Evolutionary conservation across 2,113 vertebrate species (phyloP), one percentile per base, ranked within the genome.

Genomic region (Rhombomys opimus): DNA sequence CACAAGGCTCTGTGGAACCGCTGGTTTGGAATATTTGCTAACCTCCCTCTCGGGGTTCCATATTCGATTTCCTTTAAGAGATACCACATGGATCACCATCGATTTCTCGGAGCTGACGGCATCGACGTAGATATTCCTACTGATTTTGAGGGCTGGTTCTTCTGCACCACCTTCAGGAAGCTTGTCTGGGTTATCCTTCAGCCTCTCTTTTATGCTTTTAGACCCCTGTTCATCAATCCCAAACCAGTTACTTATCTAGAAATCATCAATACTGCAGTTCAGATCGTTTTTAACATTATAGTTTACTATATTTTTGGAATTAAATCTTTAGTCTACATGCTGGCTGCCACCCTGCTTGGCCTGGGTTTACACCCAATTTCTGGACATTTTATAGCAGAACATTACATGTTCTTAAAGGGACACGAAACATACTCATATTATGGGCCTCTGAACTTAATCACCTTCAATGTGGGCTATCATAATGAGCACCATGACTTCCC

Each of bases 351-450:
- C 22, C 63, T 99, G 96, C 97, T 99, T 94, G 99, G 99, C 38
- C 99, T 99, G 98, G 99, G 99, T 22, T 97, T 99, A 87, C 99
- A 99, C 95, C 99, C 99, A 0, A 99, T 99, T 97, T 99, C 99
- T 0, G 99, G 99, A 92, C 99, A 99, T 98, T 99, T 99, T 97
- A 99, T 99, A 95, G 99, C 99, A 1, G 99, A 99, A 97, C 99
- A 99, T 98, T 99, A 99, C 96, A 99, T 99, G 99, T 99, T 99
- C 98, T 97, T 99, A 85, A 99, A 99, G 98, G 99, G 99, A 41
- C 99, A 99, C 0, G 99, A 99, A 98, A 99, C 99, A 5, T 99
- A 99, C 93, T 99, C 99, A 0, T 99, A 99, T 95, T 99, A 99
- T 8, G 99, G 99, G 75, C 99, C 99, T 32, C 99, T 99, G 89